A percentile compares a stretch with the other conserved stretches of the same genome.
These are phyloP conservation scores for Lithophane ornitopus DNA, from an alignment of 2,888 invertebrate genomes.

Conservation along the genomic window DNA sequence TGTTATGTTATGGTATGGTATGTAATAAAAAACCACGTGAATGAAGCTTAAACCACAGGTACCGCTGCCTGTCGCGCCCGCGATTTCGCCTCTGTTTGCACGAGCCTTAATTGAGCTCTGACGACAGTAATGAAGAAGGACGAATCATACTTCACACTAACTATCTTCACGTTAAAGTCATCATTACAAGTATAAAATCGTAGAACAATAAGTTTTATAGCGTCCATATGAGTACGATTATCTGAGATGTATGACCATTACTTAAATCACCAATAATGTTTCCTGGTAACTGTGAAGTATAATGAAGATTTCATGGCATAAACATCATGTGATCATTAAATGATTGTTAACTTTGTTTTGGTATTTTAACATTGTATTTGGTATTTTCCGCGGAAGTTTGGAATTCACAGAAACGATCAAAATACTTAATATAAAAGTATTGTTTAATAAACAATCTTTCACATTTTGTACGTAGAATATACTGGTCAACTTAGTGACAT, in stretches of 20 bases:
- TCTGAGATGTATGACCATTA: not conserved
- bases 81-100: too few relatives aligned
- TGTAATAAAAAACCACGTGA: not conserved
- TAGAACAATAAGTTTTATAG: slow-evolving; percentile 12
- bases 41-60: too few relatives aligned
- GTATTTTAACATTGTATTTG: slow-evolving; percentile 22
- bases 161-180: not conserved
- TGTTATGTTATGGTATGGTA: too few relatives aligned
- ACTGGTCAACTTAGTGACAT: not conserved
- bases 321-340: slow-evolving; percentile 12
- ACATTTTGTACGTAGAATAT: not conserved
- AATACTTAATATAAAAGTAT: not conserved
- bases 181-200: not conserved
- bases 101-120: not conserved
- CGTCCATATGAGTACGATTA: not conserved
- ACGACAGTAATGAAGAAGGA: not conserved
- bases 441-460: not conserved
- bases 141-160: not conserved
- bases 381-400: slow-evolving; percentile 11
- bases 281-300: slow-evolving; percentile 25
- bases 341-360: not conserved
- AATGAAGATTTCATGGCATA: slow-evolving; percentile 10
- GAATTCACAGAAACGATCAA: not conserved
- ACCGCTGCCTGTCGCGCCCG: too few relatives aligned
- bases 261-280: slow-evolving; percentile 23